phyloP scores from a whole-genome alignment of 92 coral and sea anemone genomes.

The Bergia sp. region DNA sequence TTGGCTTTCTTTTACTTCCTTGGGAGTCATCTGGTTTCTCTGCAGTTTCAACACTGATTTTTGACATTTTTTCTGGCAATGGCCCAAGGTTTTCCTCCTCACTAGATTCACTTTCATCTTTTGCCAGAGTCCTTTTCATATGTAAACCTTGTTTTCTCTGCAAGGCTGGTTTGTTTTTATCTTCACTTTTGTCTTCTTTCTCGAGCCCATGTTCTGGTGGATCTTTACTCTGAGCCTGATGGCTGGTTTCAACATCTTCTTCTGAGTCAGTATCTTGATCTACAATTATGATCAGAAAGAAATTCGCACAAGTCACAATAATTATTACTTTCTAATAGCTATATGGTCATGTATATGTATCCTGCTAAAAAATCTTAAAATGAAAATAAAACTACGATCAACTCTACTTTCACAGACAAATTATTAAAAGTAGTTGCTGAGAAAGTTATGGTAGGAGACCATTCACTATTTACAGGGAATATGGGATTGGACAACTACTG shows the following conservation, averaged over 20 bases:
- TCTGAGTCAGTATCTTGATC: background rate
- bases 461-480: no score
- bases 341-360: no score
- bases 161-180: background rate
- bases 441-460: no score
- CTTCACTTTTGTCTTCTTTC: background rate
- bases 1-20: conserved; percentile 56
- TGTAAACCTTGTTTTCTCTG: background rate
- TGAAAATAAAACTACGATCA: no score
- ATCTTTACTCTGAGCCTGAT: conserved; percentile 21
- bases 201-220: conserved; percentile 8
- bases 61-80: background rate
- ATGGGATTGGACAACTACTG: no score
- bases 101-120: background rate
- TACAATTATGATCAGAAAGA: background rate
- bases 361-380: no score
- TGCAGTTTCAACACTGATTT: conserved; percentile 6
- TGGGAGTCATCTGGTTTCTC: background rate
- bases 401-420: no score
- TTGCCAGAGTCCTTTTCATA: background rate
- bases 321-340: no score
- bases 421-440: no score
- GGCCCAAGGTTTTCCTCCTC: background rate
- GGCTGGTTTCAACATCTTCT: background rate
- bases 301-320: no score